Conservation (phyloP, 2,888 invertebrate genomes). For the Trichogramma evanescens region DNA sequence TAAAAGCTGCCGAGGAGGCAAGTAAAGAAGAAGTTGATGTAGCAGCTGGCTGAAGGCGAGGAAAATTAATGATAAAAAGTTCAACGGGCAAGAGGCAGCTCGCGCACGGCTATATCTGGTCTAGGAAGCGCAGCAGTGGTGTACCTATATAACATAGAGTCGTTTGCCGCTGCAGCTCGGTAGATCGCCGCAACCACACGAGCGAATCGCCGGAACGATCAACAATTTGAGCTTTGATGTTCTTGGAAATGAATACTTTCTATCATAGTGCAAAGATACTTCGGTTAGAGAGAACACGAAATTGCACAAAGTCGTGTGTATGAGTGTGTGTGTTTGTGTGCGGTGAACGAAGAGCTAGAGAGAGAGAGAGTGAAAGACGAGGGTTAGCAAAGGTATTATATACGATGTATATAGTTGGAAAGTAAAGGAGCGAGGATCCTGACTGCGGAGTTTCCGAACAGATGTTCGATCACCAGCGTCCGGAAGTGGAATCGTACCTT, state of each 20-base stretch:
- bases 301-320: no score
- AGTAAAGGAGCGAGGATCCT: not conserved
- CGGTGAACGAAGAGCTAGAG: not conserved
- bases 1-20: constrained; percentile 2
- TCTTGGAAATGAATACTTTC: no score
- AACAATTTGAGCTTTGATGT: no score
- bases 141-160: not conserved
- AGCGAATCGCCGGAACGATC: not conserved
- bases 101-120: no score
- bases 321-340: not conserved
- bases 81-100: no score
- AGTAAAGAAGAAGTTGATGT: no score
- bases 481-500: no score
- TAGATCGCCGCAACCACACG: not conserved
- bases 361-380: not conserved
- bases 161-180: not conserved
- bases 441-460: constrained; percentile 21
- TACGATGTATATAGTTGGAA: no score
- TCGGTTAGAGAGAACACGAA: no score
- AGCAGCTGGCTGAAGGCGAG: not conserved
- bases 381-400: not conserved
- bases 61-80: constrained; percentile 10
- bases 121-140: not conserved
- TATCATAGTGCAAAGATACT: no score
- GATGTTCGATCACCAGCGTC: constrained; percentile 30